phyloP scores from a whole-genome alignment of 2,113 vertebrate genomes.

The Electrona antarctica region DNA sequence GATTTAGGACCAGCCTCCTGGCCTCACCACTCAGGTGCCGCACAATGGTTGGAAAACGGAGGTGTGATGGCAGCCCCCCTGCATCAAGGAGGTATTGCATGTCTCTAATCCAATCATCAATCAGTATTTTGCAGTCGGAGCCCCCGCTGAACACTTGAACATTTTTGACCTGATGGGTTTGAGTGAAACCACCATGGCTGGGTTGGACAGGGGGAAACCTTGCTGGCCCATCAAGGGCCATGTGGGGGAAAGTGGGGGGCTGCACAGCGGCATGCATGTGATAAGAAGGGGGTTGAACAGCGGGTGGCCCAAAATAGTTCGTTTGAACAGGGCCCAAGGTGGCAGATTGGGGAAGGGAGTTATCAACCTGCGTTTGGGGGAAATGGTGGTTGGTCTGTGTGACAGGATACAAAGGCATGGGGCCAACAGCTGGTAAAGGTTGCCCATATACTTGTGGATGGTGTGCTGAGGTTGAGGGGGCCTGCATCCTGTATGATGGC shows the following conservation, averaged over 20 bases:
- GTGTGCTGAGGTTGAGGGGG: neutral
- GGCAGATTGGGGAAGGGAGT: neutral
- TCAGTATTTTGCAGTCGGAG: too few relatives aligned
- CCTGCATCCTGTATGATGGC: neutral
- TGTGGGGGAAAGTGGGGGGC: neutral
- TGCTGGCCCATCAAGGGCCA: neutral
- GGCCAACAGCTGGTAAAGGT: neutral
- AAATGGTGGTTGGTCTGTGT: neutral
- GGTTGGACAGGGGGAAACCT: neutral
- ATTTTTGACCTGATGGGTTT: too few relatives aligned
- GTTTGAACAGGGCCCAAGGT: neutral
- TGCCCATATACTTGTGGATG: neutral
- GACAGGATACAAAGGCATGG: neutral
- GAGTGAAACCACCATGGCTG: too few relatives aligned
- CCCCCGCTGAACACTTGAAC: too few relatives aligned
- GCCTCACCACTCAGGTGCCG: conserved; percentile 25
- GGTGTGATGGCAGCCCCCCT: conserved; percentile 20
- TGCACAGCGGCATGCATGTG: neutral
- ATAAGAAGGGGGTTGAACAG: neutral
- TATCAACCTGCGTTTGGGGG: neutral
- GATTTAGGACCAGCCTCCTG: conserved; percentile 24
- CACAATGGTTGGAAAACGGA: conserved; percentile 23
- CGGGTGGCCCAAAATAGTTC: neutral
- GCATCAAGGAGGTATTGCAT: conserved; percentile 32
- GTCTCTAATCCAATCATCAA: too few relatives aligned